Percentiles rank a stretch among this genome's conserved stretches.
Conservation (phyloP, 2,888 invertebrate species). For the Synergus laeviventris region DNA sequence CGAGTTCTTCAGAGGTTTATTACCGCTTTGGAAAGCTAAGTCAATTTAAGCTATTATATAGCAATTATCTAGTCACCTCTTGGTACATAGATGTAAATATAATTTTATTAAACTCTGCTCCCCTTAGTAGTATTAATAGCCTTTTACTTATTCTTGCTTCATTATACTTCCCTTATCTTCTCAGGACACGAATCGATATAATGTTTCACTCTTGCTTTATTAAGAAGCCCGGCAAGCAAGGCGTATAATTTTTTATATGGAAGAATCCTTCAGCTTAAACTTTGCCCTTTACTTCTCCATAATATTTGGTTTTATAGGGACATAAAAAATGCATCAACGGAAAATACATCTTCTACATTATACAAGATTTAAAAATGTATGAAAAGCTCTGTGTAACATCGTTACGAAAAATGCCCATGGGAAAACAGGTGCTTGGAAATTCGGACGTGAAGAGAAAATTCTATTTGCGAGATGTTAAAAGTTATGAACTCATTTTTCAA, state of each 20-base stretch:
- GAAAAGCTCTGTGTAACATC: conserved; percentile 25
- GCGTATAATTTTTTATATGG: not conserved
- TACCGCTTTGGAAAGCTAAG: not conserved
- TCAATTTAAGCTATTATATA: not conserved
- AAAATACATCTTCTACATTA: conserved; percentile 23
- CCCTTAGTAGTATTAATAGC: not conserved
- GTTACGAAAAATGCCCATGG: conserved; percentile 16
- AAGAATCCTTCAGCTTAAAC: not conserved
- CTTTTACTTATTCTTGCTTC: not conserved
- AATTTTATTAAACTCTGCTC: not conserved
- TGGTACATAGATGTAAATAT: not conserved
- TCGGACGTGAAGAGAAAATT: conserved; percentile 25
- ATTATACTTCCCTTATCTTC: conserved; percentile 3
- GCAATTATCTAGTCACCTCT: not conserved
- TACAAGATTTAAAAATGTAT: conserved; percentile 28
- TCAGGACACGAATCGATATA: not conserved
- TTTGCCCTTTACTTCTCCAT: conserved; percentile 7
- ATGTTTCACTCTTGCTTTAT: conserved; percentile 2
- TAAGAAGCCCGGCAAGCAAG: not conserved
- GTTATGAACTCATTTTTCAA: conserved; percentile 32
- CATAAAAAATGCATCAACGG: conserved; percentile 15
- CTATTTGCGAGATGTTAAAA: conserved; percentile 29
- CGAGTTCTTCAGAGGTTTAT: not conserved
- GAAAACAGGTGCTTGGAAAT: conserved; percentile 24
- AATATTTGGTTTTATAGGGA: conserved; percentile 18